Percentiles rank a stretch among this genome's conserved stretches.
Conservation (phyloP, 2,113 vertebrate genomes). For the Xenus cinereus region DNA sequence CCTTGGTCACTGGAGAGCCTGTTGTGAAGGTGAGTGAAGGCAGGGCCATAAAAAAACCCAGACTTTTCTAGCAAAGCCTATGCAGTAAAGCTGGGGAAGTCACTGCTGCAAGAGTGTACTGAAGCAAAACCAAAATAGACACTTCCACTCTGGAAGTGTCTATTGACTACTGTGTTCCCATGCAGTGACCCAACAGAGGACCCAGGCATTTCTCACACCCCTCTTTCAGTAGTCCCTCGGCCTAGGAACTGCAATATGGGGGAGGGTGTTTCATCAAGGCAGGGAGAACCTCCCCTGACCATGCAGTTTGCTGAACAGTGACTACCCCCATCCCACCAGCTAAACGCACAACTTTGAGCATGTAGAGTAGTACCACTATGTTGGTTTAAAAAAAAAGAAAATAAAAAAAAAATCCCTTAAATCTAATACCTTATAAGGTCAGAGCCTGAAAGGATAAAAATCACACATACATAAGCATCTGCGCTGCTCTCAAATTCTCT, state of each 20-base stretch:
- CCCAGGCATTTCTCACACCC: neutral
- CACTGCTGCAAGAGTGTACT: neutral
- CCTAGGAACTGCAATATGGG: neutral
- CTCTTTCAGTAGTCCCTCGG: neutral
- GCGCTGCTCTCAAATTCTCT: slow-evolving; percentile 1
- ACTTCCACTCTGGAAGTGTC: neutral
- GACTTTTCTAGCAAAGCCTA: neutral
- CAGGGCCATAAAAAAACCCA: neutral
- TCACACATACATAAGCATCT: neutral
- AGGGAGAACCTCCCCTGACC: neutral
- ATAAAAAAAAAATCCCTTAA: neutral
- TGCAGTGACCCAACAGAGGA: neutral
- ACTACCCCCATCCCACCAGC: neutral
- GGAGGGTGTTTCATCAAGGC: neutral
- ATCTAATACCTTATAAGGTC: neutral
- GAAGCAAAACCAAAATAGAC: neutral
- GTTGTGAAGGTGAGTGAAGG: slow-evolving; percentile 77
- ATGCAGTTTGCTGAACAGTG: neutral
- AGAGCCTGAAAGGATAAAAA: neutral
- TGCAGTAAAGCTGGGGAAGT: neutral
- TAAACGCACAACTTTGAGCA: neutral
- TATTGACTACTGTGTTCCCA: neutral
- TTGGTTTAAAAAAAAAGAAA: neutral
- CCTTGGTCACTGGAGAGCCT: slow-evolving; percentile 84
- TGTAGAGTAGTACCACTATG: neutral